Evolutionary conservation across 2,888 invertebrate genomes (phyloP).

Genomic region (Sialis fuliginosa): DNA sequence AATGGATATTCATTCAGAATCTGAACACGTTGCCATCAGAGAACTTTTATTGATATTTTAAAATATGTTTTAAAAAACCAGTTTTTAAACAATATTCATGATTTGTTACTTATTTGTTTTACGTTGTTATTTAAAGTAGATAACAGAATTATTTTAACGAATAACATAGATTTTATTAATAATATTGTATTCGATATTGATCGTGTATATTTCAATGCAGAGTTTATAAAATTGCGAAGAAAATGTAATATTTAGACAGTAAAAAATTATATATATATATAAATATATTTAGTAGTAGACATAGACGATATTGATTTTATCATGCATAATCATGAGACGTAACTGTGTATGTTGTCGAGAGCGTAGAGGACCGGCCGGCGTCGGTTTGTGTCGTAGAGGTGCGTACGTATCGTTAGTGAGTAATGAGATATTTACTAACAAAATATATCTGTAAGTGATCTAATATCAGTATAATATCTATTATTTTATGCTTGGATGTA

Average conservation of each 20-base stretch:
- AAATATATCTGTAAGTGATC: conserved; percentile 1
- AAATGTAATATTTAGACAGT: conserved; percentile 8
- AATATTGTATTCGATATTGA: conserved; percentile 7
- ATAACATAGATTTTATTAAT: conserved; percentile 6
- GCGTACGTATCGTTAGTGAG: neutral
- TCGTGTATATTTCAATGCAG: conserved; percentile 9
- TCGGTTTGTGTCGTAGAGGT: neutral
- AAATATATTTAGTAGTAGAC: neutral
- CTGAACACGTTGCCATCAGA: too few species aligned
- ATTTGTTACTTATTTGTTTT: conserved; percentile 9
- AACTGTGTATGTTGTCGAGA: neutral
- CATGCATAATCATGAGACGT: neutral
- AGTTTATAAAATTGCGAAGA: conserved; percentile 8
- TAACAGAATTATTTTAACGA: neutral
- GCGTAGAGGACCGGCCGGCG: neutral
- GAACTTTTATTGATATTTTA: too few species aligned
- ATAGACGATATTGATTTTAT: neutral
- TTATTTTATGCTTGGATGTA: conserved; percentile 1
- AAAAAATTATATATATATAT: neutral
- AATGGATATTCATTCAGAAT: too few species aligned
- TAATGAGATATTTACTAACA: conserved; percentile 1
- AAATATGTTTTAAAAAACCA: too few species aligned
- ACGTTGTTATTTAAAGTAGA: conserved; percentile 3
- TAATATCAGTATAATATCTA: conserved; percentile 2
- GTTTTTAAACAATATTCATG: neutral